A percentile compares a stretch with the other conserved stretches of the same genome.
These are phyloP conservation scores for Trisateles emortualis DNA, from an alignment of 2,888 invertebrate genomes.

Conservation along the genomic window DNA sequence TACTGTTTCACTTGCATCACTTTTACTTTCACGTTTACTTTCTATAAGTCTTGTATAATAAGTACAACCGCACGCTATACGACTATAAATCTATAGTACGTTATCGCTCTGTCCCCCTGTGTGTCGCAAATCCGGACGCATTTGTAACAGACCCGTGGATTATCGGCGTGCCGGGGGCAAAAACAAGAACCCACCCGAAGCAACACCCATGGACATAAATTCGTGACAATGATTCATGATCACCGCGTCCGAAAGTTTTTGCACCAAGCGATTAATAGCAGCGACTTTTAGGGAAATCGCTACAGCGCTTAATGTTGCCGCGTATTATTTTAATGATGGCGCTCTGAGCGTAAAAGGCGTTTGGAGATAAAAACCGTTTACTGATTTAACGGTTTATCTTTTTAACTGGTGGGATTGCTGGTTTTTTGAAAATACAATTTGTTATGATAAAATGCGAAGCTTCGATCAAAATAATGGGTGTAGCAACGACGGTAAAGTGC, in stretches of 20 bases:
- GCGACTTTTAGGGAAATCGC: constrained; percentile 65
- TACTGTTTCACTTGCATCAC: background rate
- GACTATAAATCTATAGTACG: constrained; percentile 49
- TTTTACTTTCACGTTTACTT: background rate
- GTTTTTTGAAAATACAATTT: background rate
- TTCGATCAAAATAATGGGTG: too few relatives aligned
- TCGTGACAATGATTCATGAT: constrained; percentile 84
- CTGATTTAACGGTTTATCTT: constrained; percentile 42
- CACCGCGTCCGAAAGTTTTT: constrained; percentile 76
- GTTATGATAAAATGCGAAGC: too few relatives aligned
- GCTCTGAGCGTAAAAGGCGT: constrained; percentile 42
- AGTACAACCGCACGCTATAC: constrained; percentile 22
- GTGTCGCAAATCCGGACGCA: constrained; percentile 70
- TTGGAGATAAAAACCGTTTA: constrained; percentile 44
- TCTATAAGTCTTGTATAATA: constrained; percentile 23
- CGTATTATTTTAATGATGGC: constrained; percentile 50
- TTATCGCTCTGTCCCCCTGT: constrained; percentile 57
- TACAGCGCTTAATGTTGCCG: constrained; percentile 40
- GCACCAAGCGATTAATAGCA: constrained; percentile 74
- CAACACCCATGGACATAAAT: constrained; percentile 77
- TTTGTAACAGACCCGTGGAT: constrained; percentile 71
- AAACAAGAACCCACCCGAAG: constrained; percentile 63
- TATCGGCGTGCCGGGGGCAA: constrained; percentile 68
- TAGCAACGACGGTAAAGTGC: too few relatives aligned
- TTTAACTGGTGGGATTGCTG: constrained; percentile 23